These are phyloP conservation scores for Vireo griseus DNA, from an alignment of 2,797 vertebrate genomes.

Conservation along the genomic window DNA sequence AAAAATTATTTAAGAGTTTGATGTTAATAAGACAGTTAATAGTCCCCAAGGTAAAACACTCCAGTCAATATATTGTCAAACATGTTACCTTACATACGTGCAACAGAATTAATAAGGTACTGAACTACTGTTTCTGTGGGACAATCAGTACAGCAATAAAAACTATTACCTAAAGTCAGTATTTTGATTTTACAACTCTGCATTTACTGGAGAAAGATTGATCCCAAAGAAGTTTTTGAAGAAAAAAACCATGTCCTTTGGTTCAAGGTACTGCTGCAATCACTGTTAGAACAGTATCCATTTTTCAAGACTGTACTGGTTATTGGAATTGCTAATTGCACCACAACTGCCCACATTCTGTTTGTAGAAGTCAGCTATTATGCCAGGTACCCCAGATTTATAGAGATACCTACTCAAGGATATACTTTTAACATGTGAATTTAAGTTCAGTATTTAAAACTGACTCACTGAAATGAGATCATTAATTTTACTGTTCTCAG, in stretches of 20 bases:
- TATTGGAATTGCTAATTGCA: not conserved
- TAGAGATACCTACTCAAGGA: not conserved
- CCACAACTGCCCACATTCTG: not conserved
- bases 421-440: not conserved
- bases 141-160: not conserved
- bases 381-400: not conserved
- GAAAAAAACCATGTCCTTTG: not conserved
- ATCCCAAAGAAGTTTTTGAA: not conserved
- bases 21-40: not conserved
- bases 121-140: not conserved
- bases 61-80: not conserved
- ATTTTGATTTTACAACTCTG: not conserved
- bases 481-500: not conserved
- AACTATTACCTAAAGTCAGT: not conserved
- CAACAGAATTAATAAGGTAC: not conserved
- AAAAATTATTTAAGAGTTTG: constrained; percentile 5
- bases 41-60: not conserved
- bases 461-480: not conserved
- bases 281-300: not conserved
- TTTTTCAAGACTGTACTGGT: not conserved
- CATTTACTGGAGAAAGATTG: not conserved
- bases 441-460: not conserved
- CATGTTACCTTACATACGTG: not conserved
- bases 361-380: not conserved
- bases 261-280: not conserved